phyloP scores from a whole-genome alignment of 2,888 invertebrate species.

The Trachelus stipa region DNA sequence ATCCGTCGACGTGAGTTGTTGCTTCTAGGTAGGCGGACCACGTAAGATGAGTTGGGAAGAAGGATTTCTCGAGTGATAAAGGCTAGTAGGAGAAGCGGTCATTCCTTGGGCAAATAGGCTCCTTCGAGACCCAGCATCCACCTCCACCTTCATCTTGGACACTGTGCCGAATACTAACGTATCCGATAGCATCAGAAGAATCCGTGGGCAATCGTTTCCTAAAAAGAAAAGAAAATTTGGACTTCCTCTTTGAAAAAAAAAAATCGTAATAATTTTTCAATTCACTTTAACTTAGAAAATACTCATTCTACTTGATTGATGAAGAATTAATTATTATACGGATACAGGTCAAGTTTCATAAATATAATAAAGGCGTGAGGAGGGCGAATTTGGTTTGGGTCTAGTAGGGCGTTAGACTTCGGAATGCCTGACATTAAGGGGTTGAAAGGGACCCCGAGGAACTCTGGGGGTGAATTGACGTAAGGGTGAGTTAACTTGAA shows the following conservation, averaged over 20 bases:
- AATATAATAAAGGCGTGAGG: background rate
- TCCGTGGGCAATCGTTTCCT: background rate
- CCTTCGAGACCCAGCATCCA: background rate
- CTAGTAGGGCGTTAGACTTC: background rate
- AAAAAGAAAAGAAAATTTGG: background rate
- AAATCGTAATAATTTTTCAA: background rate
- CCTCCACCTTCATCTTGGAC: background rate
- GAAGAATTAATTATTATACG: background rate
- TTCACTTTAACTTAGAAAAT: background rate
- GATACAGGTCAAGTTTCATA: background rate
- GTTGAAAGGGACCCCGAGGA: background rate
- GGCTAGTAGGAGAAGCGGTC: conserved; percentile 24
- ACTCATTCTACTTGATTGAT: background rate
- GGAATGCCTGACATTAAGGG: background rate
- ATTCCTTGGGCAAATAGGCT: conserved; percentile 19
- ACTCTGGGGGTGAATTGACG: background rate
- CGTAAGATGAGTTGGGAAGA: conserved; percentile 30
- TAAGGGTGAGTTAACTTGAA: conserved; percentile 23
- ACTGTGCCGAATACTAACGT: background rate
- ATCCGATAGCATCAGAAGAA: background rate
- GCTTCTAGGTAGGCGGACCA: conserved; percentile 18
- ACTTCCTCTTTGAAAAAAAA: background rate
- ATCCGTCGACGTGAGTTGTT: conserved; percentile 26
- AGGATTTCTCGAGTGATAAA: conserved; percentile 41
- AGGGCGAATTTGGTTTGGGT: background rate